Conservation (phyloP, 2,113 vertebrate genomes). For the Pipra filicauda region DNA sequence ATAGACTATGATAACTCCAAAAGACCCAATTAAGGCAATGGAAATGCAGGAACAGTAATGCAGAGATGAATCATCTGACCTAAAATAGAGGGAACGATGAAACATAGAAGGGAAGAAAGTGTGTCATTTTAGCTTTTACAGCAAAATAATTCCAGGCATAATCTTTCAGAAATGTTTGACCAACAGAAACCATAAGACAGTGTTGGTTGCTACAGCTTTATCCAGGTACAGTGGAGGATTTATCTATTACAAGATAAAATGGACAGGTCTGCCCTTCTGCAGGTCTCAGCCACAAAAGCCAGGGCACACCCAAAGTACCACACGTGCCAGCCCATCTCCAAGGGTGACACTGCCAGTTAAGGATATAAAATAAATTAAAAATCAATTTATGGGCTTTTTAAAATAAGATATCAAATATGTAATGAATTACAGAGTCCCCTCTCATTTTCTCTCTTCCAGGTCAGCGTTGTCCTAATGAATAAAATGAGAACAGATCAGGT, state of each 20-base stretch:
- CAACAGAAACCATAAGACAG: background rate
- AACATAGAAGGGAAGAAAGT: constrained; percentile 26
- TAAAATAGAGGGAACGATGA: constrained; percentile 44
- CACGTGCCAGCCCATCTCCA: background rate
- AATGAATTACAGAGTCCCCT: background rate
- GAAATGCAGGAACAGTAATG: constrained; percentile 45
- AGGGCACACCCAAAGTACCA: background rate
- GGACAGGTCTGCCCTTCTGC: background rate
- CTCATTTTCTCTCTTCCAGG: background rate
- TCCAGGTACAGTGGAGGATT: background rate
- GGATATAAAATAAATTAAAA: background rate
- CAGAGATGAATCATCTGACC: constrained; percentile 63
- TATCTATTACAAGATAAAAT: background rate
- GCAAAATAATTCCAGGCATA: constrained; percentile 13
- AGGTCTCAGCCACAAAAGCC: background rate
- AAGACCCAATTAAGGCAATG: constrained; percentile 54
- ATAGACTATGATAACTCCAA: background rate
- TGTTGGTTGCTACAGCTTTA: background rate
- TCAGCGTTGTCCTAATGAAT: background rate
- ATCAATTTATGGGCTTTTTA: background rate
- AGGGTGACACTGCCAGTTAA: background rate
- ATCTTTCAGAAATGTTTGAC: background rate
- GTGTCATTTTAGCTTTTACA: constrained; percentile 40
- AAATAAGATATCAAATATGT: background rate
- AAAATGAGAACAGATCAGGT: background rate